Evolutionary conservation across 2,888 invertebrate species (phyloP), one percentile per base, ranked within the genome.

Genomic region (Lobophora halterata): DNA sequence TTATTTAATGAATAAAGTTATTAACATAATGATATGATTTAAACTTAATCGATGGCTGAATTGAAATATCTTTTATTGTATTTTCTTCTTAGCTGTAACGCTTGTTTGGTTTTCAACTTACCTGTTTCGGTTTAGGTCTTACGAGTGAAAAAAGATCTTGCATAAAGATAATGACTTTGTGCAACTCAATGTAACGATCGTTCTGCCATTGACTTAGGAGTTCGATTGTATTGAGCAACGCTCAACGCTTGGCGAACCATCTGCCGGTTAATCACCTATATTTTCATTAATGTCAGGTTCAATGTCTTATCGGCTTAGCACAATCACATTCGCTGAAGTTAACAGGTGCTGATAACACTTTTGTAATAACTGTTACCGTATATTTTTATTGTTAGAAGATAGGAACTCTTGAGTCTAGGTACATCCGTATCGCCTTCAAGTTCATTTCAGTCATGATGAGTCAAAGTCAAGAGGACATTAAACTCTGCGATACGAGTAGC

Each of bases 401-500:
- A n/a, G n/a, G n/a, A n/a, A n/a, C n/a, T n/a, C n/a, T n/a, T n/a
- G n/a, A n/a, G n/a, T n/a, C n/a, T n/a, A n/a, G n/a, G n/a, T n/a
- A 45, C 29, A 42, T 52, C 47, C 46, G 46, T 49, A 49, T 40
- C 40, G 40, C 4, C 18, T 11, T 10, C 23, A n/a, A n/a, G 36
- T 28, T 33, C 40, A 24, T 33, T 44, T 39, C 40, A 53, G 48
- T 50, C 53, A 50, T 50, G 53, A 48, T 53, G 53, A 53, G 47
- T 53, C 53, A 53, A 46, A 46, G 46, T 37, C 40, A 34, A 40
- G 49, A 48, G 52, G 53, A 50, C 53, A 48, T 53, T 53, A 48
- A 53, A 53, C 53, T 46, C 32, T 47, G 30, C 37, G 31, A 48
- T 50, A 23, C 38, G 27, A 35, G 24, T 25, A 48, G 37, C n/a